Base-by-base conservation (phyloP, 2,888 invertebrate species). In the Plebejus melissa region DNA sequence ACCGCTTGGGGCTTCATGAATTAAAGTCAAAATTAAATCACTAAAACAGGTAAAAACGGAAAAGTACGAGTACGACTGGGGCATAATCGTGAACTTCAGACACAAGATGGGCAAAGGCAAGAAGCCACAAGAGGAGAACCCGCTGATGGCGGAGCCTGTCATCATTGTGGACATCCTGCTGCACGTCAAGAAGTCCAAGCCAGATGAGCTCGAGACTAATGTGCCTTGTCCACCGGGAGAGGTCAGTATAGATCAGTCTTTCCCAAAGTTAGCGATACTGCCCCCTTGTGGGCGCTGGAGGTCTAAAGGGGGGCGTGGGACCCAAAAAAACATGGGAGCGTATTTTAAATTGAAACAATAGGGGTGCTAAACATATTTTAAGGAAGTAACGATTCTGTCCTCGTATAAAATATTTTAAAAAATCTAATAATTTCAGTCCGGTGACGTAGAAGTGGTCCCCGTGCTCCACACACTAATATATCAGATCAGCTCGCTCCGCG, bases 41-140 rank as follows among this genome's bases (percentile, higher is more conserved):
- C 4, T 69, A 72, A 38, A 65, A 22, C 75, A 97, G 96, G 95
- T 98, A 4, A 97, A 97, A 90, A 96, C 96, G 80, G 97, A 96
- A 70, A 96, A 95, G 57, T 95, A 96, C 80, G 97, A 98, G 83
- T 99, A 98, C 87, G 99, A 98, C 82, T 99, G 99, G 99, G 99
- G 99, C 13, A 97, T 98, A 74, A 96, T 99, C 75, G 95, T 99
- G 1, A 98, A 98, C 89, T 98, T 98, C 85, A 96, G 97, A 83
- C 97, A 97, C 82, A 96, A 96, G 80, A 90, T 84, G 76, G 90
- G 88, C 69, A 90, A 89, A 69, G 88, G 87, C 32, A 95, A 87
- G 86, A 95, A 82, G 89, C 82, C 82, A 0, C 82, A 88, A 41
- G 88, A 89, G 1, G 87, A 88, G 57, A 95, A 95, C 84, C 94